These are phyloP conservation scores for Dromaius novaehollandiae DNA, from an alignment of 2,113 vertebrate species.

Conservation along the genomic window DNA sequence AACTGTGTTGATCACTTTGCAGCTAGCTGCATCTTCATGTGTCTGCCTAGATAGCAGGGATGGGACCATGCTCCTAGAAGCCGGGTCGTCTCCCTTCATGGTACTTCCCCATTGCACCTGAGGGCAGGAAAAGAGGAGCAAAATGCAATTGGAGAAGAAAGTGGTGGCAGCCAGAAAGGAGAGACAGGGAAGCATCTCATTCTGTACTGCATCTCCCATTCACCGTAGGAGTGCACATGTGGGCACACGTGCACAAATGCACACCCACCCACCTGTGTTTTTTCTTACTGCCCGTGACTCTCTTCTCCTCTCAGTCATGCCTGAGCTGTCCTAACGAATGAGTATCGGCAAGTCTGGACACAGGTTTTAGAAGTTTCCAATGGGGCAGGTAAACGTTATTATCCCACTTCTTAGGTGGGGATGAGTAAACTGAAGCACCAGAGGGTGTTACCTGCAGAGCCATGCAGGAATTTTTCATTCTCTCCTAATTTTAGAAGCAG, in stretches of 20 bases:
- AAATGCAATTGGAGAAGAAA: background rate
- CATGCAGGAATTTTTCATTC: background rate
- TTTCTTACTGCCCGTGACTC: background rate
- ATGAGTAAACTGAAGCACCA: background rate
- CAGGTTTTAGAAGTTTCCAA: background rate
- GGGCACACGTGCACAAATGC: no score
- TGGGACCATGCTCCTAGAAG: background rate
- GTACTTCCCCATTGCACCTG: background rate
- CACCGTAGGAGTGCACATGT: background rate
- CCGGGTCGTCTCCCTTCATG: background rate
- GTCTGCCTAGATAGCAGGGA: no score
- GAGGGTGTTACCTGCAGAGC: background rate
- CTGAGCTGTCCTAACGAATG: background rate
- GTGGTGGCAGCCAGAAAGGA: background rate
- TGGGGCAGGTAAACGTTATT: background rate
- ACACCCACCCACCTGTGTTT: background rate
- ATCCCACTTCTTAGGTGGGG: background rate
- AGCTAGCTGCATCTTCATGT: background rate
- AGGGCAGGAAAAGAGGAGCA: background rate
- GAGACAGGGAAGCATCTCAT: background rate
- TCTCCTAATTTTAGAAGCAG: background rate
- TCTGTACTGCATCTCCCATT: no score
- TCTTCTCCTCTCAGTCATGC: background rate
- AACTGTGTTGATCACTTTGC: background rate
- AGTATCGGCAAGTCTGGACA: background rate